A percentile compares a stretch with the other conserved stretches of the same genome.
Conservation (phyloP, 2,113 vertebrate genomes). For the Carassius carassius region DNA sequence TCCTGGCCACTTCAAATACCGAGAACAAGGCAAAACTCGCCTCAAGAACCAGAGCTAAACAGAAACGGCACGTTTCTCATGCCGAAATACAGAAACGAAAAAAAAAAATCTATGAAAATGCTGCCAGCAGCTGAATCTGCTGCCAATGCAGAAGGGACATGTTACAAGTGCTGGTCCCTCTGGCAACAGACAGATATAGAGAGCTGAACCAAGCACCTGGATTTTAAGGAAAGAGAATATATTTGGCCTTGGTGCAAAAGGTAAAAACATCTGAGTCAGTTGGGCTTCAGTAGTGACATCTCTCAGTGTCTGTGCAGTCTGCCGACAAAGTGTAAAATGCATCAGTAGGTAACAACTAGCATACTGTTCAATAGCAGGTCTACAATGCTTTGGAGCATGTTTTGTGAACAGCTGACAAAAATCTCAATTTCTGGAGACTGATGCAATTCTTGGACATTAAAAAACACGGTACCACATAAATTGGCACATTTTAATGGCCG, state of each 20-base stretch:
- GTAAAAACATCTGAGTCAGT: conserved; percentile 28
- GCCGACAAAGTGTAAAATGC: conserved; percentile 3
- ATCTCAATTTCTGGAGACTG: conserved; percentile 14
- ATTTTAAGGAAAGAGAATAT: conserved; percentile 36
- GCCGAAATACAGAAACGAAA: conserved; percentile 6
- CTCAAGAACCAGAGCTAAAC: conserved; percentile 33
- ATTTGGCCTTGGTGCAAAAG: conserved; percentile 24
- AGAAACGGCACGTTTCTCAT: neutral
- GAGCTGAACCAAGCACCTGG: conserved; percentile 45
- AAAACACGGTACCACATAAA: neutral
- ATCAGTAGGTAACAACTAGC: conserved; percentile 22
- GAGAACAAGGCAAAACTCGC: conserved; percentile 35
- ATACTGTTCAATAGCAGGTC: conserved; percentile 9
- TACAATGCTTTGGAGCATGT: conserved; percentile 15
- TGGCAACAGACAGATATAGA: conserved; percentile 47
- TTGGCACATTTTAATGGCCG: neutral
- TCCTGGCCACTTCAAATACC: conserved; percentile 38
- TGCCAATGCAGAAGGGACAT: conserved; percentile 42
- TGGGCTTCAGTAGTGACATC: conserved; percentile 16
- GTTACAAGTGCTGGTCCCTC: conserved; percentile 44
- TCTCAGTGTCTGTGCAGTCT: conserved; percentile 9
- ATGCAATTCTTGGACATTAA: neutral
- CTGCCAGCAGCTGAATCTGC: conserved; percentile 41
- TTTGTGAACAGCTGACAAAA: neutral
- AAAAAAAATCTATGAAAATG: conserved; percentile 47